These are phyloP conservation scores for Uropetala carovei DNA, from an alignment of 2,888 invertebrate genomes.

Conservation along the genomic window DNA sequence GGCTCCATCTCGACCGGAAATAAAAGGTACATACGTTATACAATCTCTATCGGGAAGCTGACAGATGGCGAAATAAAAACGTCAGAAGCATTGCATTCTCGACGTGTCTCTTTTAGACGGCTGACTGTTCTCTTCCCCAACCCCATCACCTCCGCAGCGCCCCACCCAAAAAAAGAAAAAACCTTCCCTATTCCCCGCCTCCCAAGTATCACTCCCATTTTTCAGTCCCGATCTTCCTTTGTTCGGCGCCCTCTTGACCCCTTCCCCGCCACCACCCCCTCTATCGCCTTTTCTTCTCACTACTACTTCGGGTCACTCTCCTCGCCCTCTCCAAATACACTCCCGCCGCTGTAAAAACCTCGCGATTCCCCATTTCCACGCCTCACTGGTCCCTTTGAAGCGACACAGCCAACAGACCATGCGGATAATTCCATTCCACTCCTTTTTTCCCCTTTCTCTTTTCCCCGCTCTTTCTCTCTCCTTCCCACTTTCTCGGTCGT, in stretches of 20 bases:
- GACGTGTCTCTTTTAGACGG: constrained; percentile 12
- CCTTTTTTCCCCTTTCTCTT: not conserved
- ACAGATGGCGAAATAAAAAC: constrained; percentile 38
- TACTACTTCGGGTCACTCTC: not conserved
- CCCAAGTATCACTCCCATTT: not conserved
- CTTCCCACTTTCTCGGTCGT: not conserved
- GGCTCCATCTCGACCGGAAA: not conserved
- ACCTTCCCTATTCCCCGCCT: not conserved
- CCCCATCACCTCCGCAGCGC: not conserved
- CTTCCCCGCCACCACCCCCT: not conserved
- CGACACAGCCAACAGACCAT: constrained; percentile 34
- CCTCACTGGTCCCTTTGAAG: constrained; percentile 42
- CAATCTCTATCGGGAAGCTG: constrained; percentile 7
- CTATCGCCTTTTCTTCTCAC: not conserved
- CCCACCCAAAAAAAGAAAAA: no score
- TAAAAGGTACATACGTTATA: constrained; percentile 29
- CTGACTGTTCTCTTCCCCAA: constrained; percentile 17
- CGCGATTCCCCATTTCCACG: constrained; percentile 49
- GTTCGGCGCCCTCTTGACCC: not conserved
- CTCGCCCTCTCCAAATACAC: not conserved
- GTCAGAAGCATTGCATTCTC: constrained; percentile 19
- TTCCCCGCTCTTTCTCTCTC: not conserved
- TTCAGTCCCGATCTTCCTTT: not conserved
- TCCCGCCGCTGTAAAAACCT: not conserved
- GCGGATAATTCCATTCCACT: constrained; percentile 5